phyloP scores from a whole-genome alignment of 2,113 vertebrate species.

The Neolamprologus modestus region DNA sequence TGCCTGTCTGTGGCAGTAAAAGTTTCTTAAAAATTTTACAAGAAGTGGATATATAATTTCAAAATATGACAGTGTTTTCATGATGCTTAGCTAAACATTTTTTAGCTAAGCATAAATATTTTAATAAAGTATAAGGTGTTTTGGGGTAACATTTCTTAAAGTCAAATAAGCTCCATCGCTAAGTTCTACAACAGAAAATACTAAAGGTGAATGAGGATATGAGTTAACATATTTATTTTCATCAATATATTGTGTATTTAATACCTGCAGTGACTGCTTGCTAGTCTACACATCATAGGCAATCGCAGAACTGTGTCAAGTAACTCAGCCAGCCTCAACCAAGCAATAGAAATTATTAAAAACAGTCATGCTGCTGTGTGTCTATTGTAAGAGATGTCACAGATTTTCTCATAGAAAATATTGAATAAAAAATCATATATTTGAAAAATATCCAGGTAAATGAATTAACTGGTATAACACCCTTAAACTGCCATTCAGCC shows the following conservation, averaged over 20 bases:
- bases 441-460: background rate
- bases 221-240: background rate
- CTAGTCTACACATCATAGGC: background rate
- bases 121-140: background rate
- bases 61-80: background rate
- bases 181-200: background rate
- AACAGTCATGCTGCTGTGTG: slow-evolving; percentile 6
- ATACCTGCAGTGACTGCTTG: background rate
- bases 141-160: background rate
- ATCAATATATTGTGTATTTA: background rate
- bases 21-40: background rate
- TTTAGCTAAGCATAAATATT: background rate
- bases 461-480: background rate
- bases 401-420: background rate
- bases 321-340: background rate
- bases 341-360: slow-evolving; percentile 6
- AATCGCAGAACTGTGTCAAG: background rate
- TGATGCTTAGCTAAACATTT: background rate
- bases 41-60: background rate
- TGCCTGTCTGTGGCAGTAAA: background rate
- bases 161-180: background rate
- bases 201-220: background rate
- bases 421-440: background rate
- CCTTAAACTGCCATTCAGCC: background rate
- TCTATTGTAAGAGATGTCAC: slow-evolving; percentile 32